Evolutionary conservation across 2,888 invertebrate species (phyloP).

Genomic region (Saturnia pavonia): DNA sequence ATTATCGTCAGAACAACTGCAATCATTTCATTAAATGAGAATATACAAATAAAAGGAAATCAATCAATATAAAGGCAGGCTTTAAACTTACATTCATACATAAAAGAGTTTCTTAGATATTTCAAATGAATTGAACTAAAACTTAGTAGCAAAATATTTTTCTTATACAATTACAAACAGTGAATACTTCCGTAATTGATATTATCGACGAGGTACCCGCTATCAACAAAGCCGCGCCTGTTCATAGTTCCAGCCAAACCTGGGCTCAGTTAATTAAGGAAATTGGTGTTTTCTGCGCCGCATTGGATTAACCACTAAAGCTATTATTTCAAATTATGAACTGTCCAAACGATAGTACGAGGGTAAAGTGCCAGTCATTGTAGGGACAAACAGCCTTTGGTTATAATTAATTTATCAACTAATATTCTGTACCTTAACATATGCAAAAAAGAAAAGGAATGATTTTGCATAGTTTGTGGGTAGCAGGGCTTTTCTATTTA

Average conservation of each 20-base stretch:
- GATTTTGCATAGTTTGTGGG: background rate
- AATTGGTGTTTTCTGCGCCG: constrained; percentile 78
- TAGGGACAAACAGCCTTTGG: constrained; percentile 39
- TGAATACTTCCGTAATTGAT: constrained; percentile 63
- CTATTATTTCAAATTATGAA: constrained; percentile 81
- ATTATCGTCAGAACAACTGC: no score
- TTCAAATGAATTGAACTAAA: background rate
- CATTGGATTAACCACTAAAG: constrained; percentile 74
- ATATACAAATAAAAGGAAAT: background rate
- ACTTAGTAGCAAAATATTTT: background rate
- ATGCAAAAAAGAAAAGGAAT: background rate
- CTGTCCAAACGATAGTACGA: constrained; percentile 57
- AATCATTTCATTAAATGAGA: background rate
- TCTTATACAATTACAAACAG: constrained; percentile 23
- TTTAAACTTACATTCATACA: background rate
- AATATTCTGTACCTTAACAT: background rate
- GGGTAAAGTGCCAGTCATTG: constrained; percentile 51
- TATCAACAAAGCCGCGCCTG: constrained; percentile 71
- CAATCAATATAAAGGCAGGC: background rate
- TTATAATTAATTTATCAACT: constrained; percentile 37
- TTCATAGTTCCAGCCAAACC: constrained; percentile 65
- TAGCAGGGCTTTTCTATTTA: background rate
- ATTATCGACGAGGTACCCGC: constrained; percentile 58
- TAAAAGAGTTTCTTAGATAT: background rate
- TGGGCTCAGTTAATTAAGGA: constrained; percentile 77